A percentile compares a stretch with the other conserved stretches of the same genome.
These are phyloP conservation scores for Chondrosia reniformis DNA, from an alignment of 37 sponge, comb jelly and placozoan species.

Conservation along the genomic window DNA sequence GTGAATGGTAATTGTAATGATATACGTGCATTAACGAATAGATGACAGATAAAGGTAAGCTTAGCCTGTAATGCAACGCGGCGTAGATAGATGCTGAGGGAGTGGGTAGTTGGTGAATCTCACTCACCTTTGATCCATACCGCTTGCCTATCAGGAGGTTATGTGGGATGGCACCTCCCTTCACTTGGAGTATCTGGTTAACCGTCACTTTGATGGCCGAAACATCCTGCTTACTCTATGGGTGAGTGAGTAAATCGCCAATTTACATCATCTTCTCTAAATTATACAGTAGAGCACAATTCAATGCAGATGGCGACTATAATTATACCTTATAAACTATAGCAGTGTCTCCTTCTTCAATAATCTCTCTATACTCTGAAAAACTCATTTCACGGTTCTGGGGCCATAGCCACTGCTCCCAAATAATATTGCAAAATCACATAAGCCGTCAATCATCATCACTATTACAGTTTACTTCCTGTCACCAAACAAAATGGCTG, in stretches of 20 bases:
- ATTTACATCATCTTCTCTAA: background rate
- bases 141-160: constrained; percentile 75
- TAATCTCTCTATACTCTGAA: constrained; percentile 29
- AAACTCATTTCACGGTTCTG: constrained; percentile 67
- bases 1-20: too few species aligned
- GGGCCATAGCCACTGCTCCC: too few species aligned
- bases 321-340: constrained; percentile 64
- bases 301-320: too few species aligned
- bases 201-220: constrained; percentile 50
- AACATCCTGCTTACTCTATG: constrained; percentile 54
- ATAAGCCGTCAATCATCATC: too few species aligned
- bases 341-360: constrained; percentile 76
- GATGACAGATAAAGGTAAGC: too few species aligned
- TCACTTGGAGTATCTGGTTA: constrained; percentile 66
- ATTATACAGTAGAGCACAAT: too few species aligned
- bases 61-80: too few species aligned
- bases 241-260: background rate
- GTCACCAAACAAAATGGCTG: too few species aligned
- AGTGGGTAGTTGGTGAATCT: background rate
- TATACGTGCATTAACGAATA: too few species aligned
- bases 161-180: constrained; percentile 79
- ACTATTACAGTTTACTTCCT: too few species aligned
- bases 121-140: constrained; percentile 78
- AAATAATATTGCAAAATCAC: too few species aligned
- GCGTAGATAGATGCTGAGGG: too few species aligned